Conservation (phyloP, 2,888 invertebrate genomes). For the Chrysopilus asiliformis region DNA sequence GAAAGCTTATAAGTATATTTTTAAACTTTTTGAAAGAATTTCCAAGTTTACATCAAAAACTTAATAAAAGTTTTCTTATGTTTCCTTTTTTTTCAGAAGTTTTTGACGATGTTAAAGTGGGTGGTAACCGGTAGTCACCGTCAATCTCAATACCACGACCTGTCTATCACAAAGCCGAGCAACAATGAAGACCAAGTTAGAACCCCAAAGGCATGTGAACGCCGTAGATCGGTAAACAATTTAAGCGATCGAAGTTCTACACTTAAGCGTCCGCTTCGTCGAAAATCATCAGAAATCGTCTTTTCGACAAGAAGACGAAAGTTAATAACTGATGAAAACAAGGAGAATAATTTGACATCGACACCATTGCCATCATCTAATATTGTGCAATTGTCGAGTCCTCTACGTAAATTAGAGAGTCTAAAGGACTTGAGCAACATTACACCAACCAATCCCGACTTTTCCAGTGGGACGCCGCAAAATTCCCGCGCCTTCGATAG, state of each 20-base stretch:
- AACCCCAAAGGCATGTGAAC: neutral
- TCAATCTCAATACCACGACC: constrained; percentile 16
- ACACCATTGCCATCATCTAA: constrained; percentile 14
- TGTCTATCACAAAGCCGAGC: neutral
- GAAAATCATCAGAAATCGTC: constrained; percentile 19
- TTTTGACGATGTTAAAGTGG: constrained; percentile 31
- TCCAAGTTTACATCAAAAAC: no score
- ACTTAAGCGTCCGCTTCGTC: constrained; percentile 15
- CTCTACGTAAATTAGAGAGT: constrained; percentile 17
- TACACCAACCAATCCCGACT: constrained; percentile 17
- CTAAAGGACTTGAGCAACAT: constrained; percentile 29
- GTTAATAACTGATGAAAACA: constrained; percentile 15
- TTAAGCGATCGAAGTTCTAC: constrained; percentile 8
- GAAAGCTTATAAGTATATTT: no score
- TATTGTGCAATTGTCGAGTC: constrained; percentile 9
- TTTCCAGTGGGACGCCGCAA: constrained; percentile 9
- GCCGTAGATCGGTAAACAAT: constrained; percentile 9
- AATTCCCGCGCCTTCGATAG: constrained; percentile 14
- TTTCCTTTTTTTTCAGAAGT: constrained; percentile 5
- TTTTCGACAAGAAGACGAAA: constrained; percentile 9
- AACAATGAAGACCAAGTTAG: neutral
- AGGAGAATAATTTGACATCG: constrained; percentile 30
- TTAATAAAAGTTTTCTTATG: no score
- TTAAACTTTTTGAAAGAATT: no score
- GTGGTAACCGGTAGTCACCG: constrained; percentile 26